phyloP scores from a whole-genome alignment of 2,888 invertebrate species.

The Rotaria macrura region DNA sequence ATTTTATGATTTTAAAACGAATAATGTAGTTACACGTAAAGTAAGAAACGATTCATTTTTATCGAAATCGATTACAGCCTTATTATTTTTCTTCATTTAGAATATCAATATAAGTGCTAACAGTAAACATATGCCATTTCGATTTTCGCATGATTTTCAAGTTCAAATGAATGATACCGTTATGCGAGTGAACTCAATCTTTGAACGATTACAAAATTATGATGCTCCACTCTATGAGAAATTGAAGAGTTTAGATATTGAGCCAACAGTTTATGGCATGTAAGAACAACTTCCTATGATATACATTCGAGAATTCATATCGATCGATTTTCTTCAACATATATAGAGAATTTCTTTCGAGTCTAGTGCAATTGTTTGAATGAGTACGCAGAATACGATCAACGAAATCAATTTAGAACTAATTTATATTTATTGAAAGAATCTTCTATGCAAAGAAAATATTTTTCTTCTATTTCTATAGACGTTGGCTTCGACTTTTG shows the following conservation, averaged over 20 bases:
- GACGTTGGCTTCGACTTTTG: conserved; percentile 10
- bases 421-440: too few relatives aligned
- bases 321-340: too few relatives aligned
- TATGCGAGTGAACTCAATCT: not conserved
- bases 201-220: not conserved
- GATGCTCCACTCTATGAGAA: not conserved
- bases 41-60: not conserved
- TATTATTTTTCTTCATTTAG: not conserved
- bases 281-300: not conserved
- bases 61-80: too few relatives aligned
- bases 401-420: too few relatives aligned
- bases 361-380: too few relatives aligned
- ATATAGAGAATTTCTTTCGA: too few relatives aligned
- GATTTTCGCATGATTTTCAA: not conserved
- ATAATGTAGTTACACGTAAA: not conserved
- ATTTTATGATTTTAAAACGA: not conserved
- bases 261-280: not conserved
- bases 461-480: not conserved
- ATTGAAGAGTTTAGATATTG: not conserved
- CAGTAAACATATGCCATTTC: not conserved
- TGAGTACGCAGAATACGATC: too few relatives aligned
- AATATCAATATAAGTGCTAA: not conserved
- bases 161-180: not conserved
- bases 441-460: not conserved
- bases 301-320: too few relatives aligned